phyloP scores from a whole-genome alignment of 2,888 invertebrate species.

The Salticus scenicus region DNA sequence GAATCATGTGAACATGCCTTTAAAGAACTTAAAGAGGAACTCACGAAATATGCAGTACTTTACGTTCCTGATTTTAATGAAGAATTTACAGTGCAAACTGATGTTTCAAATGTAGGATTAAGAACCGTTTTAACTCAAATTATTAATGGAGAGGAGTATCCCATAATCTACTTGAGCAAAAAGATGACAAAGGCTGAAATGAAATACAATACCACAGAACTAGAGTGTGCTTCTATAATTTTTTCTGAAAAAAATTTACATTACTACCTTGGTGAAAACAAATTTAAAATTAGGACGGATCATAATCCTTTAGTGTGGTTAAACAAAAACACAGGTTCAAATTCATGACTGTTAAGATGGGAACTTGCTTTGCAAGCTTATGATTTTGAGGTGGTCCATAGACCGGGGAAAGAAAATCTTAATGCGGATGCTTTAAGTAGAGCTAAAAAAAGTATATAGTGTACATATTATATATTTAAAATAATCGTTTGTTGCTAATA shows the following conservation, averaged over 20 bases:
- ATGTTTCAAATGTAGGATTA: constrained; percentile 10
- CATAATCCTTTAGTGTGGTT: constrained; percentile 10
- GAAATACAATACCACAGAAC: not conserved
- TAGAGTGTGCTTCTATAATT: constrained; percentile 5
- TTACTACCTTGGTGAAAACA: not conserved
- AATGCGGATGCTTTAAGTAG: not conserved
- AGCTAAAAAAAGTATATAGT: not conserved
- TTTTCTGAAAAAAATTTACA: constrained; percentile 13
- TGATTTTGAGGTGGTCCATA: not conserved
- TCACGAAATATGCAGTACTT: not conserved
- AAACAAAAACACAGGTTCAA: not conserved
- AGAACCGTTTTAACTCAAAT: not conserved
- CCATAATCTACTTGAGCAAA: not conserved
- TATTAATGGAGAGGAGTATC: not conserved
- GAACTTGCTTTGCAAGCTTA: not conserved
- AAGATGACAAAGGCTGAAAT: not conserved
- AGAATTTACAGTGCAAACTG: not conserved
- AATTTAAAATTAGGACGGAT: not conserved
- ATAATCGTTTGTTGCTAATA: too few relatives aligned
- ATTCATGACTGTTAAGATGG: not conserved
- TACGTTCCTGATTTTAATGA: not conserved
- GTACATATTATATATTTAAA: too few relatives aligned
- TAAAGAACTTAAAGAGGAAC: not conserved
- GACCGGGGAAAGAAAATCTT: not conserved
- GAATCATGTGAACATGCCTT: not conserved